These are phyloP conservation scores for Pteruthius melanotis DNA, from an alignment of 2,113 vertebrate species.

Conservation along the genomic window DNA sequence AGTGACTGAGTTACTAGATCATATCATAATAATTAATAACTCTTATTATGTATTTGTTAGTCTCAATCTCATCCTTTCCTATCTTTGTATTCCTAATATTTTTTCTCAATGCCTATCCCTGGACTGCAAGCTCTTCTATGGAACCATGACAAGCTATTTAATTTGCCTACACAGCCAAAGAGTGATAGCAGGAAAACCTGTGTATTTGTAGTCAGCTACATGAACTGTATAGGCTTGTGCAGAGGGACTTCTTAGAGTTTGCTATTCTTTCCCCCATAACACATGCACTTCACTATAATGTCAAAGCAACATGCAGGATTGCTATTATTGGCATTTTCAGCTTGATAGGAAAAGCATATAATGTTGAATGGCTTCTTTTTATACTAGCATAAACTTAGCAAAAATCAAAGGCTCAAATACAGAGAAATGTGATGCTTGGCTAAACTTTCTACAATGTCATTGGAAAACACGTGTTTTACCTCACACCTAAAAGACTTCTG, in stretches of 20 bases:
- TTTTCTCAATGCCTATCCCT: neutral
- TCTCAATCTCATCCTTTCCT: neutral
- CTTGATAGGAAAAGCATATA: neutral
- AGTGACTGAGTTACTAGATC: neutral
- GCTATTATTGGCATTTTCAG: neutral
- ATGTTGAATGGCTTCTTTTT: neutral
- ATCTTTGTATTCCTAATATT: neutral
- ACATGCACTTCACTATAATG: neutral
- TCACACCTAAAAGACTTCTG: neutral
- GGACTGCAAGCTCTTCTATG: neutral
- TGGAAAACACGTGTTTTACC: neutral
- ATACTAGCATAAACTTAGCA: neutral
- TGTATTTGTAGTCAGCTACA: neutral
- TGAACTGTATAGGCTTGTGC: accelerated
- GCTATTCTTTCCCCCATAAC: neutral
- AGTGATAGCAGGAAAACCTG: neutral
- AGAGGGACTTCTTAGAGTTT: neutral
- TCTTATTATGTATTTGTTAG: neutral
- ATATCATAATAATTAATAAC: neutral
- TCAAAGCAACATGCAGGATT: neutral
- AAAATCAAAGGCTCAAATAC: neutral
- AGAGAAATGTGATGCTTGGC: neutral
- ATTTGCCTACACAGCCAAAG: neutral
- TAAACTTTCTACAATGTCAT: neutral
- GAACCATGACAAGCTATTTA: neutral